Conservation (phyloP, 1,140 invertebrate genomes). For the Hyles euphorbiae region DNA sequence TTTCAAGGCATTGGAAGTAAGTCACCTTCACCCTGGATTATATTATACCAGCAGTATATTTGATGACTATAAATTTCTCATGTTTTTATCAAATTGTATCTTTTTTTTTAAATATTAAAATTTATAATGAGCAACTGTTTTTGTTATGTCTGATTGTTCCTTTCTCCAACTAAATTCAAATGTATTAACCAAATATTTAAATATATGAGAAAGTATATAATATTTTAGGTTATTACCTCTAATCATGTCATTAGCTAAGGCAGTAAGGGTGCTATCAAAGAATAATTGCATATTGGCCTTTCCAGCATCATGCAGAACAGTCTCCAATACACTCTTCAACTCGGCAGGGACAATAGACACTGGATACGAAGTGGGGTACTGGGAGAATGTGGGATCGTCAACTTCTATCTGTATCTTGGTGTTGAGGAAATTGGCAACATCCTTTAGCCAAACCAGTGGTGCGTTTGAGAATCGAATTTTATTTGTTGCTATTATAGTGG, state of each 20-base stretch:
- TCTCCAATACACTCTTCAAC: slow-evolving; percentile 75
- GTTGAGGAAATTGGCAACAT: slow-evolving; percentile 79
- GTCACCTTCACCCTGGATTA: too few relatives aligned
- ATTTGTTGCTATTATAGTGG: slow-evolving; percentile 69
- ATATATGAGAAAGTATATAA: background rate
- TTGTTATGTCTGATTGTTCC: too few relatives aligned
- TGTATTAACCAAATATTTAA: too few relatives aligned
- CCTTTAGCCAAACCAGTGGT: slow-evolving; percentile 78
- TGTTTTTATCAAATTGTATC: too few relatives aligned
- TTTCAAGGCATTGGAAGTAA: too few relatives aligned
- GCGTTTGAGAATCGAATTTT: slow-evolving; percentile 78
- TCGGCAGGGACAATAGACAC: slow-evolving; percentile 73
- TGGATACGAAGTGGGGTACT: slow-evolving; percentile 73
- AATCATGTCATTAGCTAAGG: slow-evolving; percentile 81
- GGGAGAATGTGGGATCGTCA: slow-evolving; percentile 77
- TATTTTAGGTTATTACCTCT: slow-evolving; percentile 60
- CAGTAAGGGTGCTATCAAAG: slow-evolving; percentile 79
- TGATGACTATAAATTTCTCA: too few relatives aligned
- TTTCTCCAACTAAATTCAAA: too few relatives aligned
- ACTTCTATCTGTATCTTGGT: slow-evolving; percentile 78
- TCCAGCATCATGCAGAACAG: slow-evolving; percentile 76
- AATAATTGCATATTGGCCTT: slow-evolving; percentile 77
- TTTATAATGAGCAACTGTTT: too few relatives aligned
- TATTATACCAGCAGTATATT: too few relatives aligned
- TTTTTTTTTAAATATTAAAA: too few relatives aligned